Evolutionary conservation across 2,888 invertebrate genomes (phyloP).

Genomic region (Acleris emargana): DNA sequence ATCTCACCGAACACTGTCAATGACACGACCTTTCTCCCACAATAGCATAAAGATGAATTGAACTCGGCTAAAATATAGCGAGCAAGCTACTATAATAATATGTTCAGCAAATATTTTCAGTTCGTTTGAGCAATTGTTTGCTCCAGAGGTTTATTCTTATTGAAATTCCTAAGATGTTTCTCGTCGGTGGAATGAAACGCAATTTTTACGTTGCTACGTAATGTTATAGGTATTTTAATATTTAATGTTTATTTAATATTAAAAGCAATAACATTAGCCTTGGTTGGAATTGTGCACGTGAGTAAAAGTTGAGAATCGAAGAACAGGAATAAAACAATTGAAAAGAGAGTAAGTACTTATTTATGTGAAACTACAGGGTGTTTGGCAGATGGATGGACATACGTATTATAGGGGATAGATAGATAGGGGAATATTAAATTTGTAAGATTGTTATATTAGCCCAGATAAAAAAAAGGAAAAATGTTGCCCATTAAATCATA

Average conservation of each 20-base stretch:
- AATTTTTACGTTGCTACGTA: slow-evolving; percentile 17
- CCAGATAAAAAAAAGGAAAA: no score
- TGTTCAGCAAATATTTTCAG: slow-evolving; percentile 34
- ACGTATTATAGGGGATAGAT: no score
- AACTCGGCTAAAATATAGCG: slow-evolving; percentile 18
- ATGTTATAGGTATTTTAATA: background rate
- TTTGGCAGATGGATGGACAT: no score
- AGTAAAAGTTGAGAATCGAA: no score
- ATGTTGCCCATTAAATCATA: no score
- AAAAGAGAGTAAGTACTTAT: no score
- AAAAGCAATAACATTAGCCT: background rate
- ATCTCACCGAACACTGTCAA: slow-evolving; percentile 16
- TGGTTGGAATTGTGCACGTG: background rate
- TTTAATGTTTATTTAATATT: background rate
- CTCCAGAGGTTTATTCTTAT: slow-evolving; percentile 33
- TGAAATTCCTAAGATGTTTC: slow-evolving; percentile 35
- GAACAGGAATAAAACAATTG: no score
- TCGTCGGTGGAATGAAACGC: slow-evolving; percentile 10
- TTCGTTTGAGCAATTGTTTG: slow-evolving; percentile 36
- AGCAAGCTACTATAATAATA: slow-evolving; percentile 22
- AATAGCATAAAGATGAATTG: slow-evolving; percentile 26
- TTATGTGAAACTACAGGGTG: no score
- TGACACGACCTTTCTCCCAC: slow-evolving; percentile 14
- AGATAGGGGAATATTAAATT: no score
- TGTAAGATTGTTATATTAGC: no score